These are phyloP conservation scores for Crossaster papposus DNA, from an alignment of 53 echinoderm and acorn worm species.

Conservation along the genomic window DNA sequence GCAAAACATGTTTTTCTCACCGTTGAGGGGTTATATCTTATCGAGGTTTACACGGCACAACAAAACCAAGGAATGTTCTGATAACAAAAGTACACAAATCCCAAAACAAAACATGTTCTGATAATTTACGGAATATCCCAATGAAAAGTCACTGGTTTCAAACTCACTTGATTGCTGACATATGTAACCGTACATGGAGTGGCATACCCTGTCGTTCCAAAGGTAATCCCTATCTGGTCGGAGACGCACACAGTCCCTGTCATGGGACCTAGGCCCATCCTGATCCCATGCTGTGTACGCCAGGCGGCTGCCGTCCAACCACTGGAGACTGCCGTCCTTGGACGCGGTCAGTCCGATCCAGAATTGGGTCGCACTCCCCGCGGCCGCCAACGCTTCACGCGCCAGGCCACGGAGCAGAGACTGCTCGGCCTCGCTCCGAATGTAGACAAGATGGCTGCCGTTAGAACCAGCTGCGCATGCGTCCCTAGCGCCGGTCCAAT, in stretches of 20 bases:
- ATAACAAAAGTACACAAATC: too few species aligned
- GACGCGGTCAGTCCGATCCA: not conserved
- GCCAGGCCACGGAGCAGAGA: not conserved
- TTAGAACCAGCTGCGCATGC: not conserved
- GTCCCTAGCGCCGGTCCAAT: not conserved
- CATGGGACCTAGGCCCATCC: not conserved
- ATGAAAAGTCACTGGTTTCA: not conserved
- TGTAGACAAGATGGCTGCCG: slow-evolving; percentile 25
- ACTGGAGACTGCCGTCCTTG: not conserved
- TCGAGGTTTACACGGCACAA: too few species aligned
- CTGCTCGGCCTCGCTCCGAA: slow-evolving; percentile 10
- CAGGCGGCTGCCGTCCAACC: slow-evolving; percentile 5
- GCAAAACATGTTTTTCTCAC: too few species aligned
- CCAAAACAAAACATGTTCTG: too few species aligned
- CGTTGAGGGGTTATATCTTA: too few species aligned
- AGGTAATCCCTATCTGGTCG: not conserved
- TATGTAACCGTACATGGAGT: not conserved
- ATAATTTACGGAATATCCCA: too few species aligned
- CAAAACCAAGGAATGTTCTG: too few species aligned
- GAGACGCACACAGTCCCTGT: not conserved
- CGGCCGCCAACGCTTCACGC: not conserved
- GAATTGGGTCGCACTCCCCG: not conserved
- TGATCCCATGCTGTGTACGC: not conserved
- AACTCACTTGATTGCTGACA: slow-evolving; percentile 12
- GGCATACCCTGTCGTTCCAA: slow-evolving; percentile 9